Base-by-base conservation (phyloP, 1,140 invertebrate genomes). In the Drosophila sp. region DNA sequence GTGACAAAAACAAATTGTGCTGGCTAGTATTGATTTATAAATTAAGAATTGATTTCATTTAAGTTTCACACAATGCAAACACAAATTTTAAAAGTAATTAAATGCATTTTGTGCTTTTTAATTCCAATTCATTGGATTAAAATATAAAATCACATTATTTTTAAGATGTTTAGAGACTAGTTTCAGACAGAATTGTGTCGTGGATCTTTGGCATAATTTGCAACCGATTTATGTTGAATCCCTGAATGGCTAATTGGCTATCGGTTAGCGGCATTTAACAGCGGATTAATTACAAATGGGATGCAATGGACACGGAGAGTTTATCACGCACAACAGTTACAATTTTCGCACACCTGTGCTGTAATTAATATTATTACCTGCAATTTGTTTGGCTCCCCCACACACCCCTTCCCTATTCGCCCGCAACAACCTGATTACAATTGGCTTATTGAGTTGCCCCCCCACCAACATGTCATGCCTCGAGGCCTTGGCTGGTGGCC, bases 281-380 rank as follows among this genome's bases (percentile, higher is more conserved):
- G 11, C 33, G 63, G 60, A 79, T 79, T 69, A 79, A 79, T 79
- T 79, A 60, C 50, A 11, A 58, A 4, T 47, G 27, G 38, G 23
- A 50, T 2, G 44, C 23, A 3, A 5, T 25, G 2, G 7, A 11
- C 10, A 57, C 69, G 25, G 61, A 57, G 56, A 70, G 38, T 77
- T 77, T 76, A 76, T 76, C 66, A 50, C 44, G 55, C 72, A 60
- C 56, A 41, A 41, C 66, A 65, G 73, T 30, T 54, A 40, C 66
- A 35, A 44, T 27, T 47, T 33, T 44, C 29, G 44, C 65, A 58
- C 54, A 58, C 54, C 60, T 61, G 60, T 44, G 66, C 33, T 2
- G 67, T 68, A 62, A 77, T 77, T 77, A 77, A 78, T 78, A 65
- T 78, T 65, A 66, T 61, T 79, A 79, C 76, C 76, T 73, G 70